Evolutionary conservation across 2,888 invertebrate species (phyloP), one percentile per base, ranked within the genome.

Genomic region (Platycnemis pennipes): DNA sequence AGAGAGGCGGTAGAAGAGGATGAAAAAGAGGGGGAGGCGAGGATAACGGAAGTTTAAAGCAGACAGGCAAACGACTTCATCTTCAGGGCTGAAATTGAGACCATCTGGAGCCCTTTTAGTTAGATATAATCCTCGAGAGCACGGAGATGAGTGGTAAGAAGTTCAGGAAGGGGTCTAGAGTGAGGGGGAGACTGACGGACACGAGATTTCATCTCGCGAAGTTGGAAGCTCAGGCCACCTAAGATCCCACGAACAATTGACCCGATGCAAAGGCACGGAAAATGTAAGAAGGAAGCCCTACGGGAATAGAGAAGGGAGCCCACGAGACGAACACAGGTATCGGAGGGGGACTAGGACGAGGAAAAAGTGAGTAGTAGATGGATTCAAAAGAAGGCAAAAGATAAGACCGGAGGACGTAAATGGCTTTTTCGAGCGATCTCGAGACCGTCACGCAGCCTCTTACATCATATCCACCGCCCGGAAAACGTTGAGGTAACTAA

Each of bases 51-150:
- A 37, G 77, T 37, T 77, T 77, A 37, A 11, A 77, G 8, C 37
- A 37, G 77, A 77, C 77, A 37, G 37, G 31, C 77, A 77, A 77
- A 77, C 77, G 77, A 77, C 77, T 77, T 77, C 77, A 77, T 77
- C 77, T 77, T 77, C 77, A 77, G 37, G 37, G 77, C 26, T 77
- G 77, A 77, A 77, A 77, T 77, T 77, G 77, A 77, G 77, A 77
- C 77, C 77, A 77, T n/a, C 77, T 77, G 77, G 77, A 77, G 77
- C 26, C 77, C 77, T 26, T 37, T 77, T 77, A 77, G 77, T 77
- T 77, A 77, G 77, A 13, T 31, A 26, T 63, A 63, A 37, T 37
- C 31, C 37, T 16, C 77, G 31, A 31, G 77, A 77, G 77, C 77
- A 77, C 31, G 37, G 77, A 77, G 77, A 77, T 77, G 77, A 77